Evolutionary conservation across 2,888 invertebrate genomes (phyloP), one percentile per base, ranked within the genome.

Genomic region (Phengaris arion): DNA sequence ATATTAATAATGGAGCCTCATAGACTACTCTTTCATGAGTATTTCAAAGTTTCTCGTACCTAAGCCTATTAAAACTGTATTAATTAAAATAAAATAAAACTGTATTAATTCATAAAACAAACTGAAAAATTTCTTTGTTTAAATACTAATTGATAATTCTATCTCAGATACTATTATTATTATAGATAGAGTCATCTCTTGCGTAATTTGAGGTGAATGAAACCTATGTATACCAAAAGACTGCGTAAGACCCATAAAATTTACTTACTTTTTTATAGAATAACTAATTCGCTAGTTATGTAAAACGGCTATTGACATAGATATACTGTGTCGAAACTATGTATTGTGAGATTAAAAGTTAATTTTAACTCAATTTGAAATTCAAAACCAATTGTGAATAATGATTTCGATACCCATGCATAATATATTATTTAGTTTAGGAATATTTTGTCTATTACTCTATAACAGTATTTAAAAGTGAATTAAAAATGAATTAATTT

Each of bases 281-380:
- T 51, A 70, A 22, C 69, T 15, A 70, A 70, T 70, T 51, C 15
- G 51, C 69, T 51, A 9, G 69, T 51, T 70, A 70, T 70, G 51
- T 70, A 70, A 70, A 69, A 48, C 69, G 35, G 51, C 51, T 15
- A 70, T 70, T 70, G 69, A 70, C 51, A 70, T 70, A 51, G 69
- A 70, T 48, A 15, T 10, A 48, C 35, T 2, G 48, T 48, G 48
- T 70, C 8, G 69, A 48, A 48, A 48, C 69, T 51, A n/a, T 13
- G 13, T 68, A 69, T 70, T 70, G 51, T 70, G 51, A 51, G 48
- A 70, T 70, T 70, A 51, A 64, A 64, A 55, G 64, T 64, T 35
- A 64, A 64, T 35, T 57, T 59, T 35, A 64, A 64, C 64, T 35
- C 22, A 64, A 64, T 52, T 52, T 52, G 2, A 9, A 52, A 9